These are phyloP conservation scores for Verasper variegatus DNA, from an alignment of 2,113 vertebrate genomes.

Conservation along the genomic window DNA sequence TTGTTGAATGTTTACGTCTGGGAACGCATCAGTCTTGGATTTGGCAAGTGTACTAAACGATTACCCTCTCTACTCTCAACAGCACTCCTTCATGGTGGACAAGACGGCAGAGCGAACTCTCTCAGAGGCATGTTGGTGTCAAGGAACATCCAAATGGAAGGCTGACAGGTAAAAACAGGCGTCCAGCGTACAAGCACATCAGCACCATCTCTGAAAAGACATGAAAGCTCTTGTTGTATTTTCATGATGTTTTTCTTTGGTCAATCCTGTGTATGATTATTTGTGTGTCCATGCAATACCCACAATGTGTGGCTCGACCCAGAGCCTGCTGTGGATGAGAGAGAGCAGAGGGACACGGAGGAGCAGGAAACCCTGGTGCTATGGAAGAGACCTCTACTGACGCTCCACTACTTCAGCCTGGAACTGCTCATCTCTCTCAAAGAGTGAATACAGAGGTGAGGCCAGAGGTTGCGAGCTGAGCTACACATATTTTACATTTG, in stretches of 20 bases:
- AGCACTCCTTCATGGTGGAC: constrained; percentile 68
- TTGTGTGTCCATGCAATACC: not conserved
- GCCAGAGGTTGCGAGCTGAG: not conserved
- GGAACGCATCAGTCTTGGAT: not conserved
- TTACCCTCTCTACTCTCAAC: constrained; percentile 16
- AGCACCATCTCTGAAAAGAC: not conserved
- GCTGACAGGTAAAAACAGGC: constrained; percentile 79
- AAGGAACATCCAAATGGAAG: constrained; percentile 87
- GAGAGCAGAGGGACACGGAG: constrained; percentile 82
- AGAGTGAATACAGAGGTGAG: constrained; percentile 90
- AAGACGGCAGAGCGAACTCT: constrained; percentile 85
- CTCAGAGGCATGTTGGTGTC: constrained; percentile 80
- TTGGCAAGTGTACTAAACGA: not conserved
- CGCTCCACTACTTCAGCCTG: constrained; percentile 89
- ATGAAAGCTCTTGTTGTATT: not conserved
- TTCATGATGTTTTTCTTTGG: not conserved
- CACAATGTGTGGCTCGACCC: constrained; percentile 65
- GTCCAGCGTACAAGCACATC: not conserved
- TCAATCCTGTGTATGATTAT: not conserved
- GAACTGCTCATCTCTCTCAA: constrained; percentile 87
- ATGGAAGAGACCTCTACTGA: constrained; percentile 88
- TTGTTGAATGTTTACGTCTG: constrained; percentile 5
- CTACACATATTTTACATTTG: not conserved
- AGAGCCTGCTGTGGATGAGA: constrained; percentile 76
- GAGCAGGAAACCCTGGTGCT: constrained; percentile 86